phyloP scores from a whole-genome alignment of 1,140 invertebrate genomes.

The Dreissena polymorpha region DNA sequence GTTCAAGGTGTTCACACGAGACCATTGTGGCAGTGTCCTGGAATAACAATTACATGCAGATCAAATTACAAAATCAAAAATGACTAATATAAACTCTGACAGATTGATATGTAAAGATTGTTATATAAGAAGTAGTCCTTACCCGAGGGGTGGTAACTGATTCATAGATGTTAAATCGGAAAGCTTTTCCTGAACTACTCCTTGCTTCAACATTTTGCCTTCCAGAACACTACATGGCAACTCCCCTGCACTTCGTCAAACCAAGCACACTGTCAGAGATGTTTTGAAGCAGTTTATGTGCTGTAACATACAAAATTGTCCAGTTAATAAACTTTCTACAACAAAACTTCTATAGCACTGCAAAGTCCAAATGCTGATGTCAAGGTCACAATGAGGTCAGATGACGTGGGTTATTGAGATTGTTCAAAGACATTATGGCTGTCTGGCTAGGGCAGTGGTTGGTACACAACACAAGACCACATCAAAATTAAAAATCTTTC shows the following conservation, averaged over 20 bases:
- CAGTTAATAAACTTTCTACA: not conserved
- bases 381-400: no score
- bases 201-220: slow-evolving; percentile 69
- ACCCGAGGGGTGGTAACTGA: slow-evolving; percentile 65
- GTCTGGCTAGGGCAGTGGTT: no score
- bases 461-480: no score
- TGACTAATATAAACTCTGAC: no score
- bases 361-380: no score
- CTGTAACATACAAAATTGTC: not conserved
- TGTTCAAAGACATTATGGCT: no score
- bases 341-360: no score
- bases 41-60: not conserved
- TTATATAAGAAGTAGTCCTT: not conserved
- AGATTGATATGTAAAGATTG: no score
- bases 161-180: slow-evolving; percentile 71
- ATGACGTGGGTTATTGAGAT: no score
- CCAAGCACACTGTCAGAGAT: not conserved
- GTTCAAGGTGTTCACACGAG: slow-evolving; percentile 76
- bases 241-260: not conserved
- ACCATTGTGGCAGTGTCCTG: slow-evolving; percentile 78
- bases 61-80: no score
- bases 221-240: slow-evolving; percentile 10
- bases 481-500: no score
- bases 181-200: slow-evolving; percentile 72
- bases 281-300: not conserved